Conservation (phyloP, 2,113 vertebrate species). For the Limnothrissa miodon region DNA sequence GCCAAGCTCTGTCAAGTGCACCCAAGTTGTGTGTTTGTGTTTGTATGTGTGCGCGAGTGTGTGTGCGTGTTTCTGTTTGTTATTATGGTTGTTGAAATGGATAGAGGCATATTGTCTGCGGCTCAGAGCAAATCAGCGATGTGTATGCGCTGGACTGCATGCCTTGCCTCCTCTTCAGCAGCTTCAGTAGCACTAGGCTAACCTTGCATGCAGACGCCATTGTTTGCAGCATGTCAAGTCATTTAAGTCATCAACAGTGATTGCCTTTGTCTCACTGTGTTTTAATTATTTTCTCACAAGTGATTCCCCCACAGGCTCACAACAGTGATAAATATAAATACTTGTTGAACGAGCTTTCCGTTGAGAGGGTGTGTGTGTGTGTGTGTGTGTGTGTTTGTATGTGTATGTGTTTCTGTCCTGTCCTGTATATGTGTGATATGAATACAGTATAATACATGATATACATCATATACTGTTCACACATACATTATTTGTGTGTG, state of each 20-base stretch:
- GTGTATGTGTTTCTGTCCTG: background rate
- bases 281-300: conserved; percentile 32
- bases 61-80: background rate
- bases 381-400: conserved; percentile 3
- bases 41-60: background rate
- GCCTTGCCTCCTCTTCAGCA: conserved; percentile 16
- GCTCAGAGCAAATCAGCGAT: background rate
- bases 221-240: conserved; percentile 22
- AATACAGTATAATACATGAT: too few species aligned
- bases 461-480: too few species aligned
- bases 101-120: background rate
- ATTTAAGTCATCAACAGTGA: conserved; percentile 29
- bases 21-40: background rate
- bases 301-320: conserved; percentile 33
- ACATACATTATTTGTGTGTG: too few species aligned
- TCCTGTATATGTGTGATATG: too few species aligned
- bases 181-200: background rate
- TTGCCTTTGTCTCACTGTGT: conserved; percentile 29
- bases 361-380: conserved; percentile 41
- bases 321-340: conserved; percentile 54
- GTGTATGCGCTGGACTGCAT: background rate
- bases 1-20: conserved; percentile 12
- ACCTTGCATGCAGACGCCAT: background rate
- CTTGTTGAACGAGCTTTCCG: conserved; percentile 55
- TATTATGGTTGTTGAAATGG: background rate